phyloP scores from a whole-genome alignment of 2,888 invertebrate species.

The Crematogaster levior region DNA sequence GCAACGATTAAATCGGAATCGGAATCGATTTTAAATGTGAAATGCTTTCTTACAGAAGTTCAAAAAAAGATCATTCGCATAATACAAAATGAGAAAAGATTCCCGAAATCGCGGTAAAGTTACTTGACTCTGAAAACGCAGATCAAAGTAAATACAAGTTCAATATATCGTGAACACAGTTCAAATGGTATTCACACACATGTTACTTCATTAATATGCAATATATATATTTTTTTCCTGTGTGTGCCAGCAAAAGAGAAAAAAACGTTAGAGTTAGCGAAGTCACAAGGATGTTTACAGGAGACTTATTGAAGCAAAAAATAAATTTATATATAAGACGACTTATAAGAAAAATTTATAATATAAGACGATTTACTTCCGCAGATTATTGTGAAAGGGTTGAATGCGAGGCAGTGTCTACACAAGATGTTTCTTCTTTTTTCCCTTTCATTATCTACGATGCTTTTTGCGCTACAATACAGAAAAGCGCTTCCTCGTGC shows the following conservation, averaged over 20 bases:
- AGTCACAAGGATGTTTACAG: neutral
- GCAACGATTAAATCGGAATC: neutral
- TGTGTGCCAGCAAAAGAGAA: neutral
- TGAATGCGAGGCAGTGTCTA: neutral
- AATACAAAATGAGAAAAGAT: neutral
- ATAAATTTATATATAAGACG: too few species aligned
- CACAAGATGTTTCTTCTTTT: neutral
- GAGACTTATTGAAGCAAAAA: constrained; percentile 18
- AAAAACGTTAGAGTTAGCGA: neutral
- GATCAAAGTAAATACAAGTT: neutral
- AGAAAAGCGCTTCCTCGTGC: constrained; percentile 15
- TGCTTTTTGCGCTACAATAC: constrained; percentile 29
- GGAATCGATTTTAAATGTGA: neutral
- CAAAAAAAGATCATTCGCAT: neutral
- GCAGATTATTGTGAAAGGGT: neutral
- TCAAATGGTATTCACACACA: neutral
- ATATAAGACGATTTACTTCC: neutral
- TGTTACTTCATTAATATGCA: neutral
- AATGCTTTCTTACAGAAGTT: neutral
- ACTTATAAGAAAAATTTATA: too few species aligned
- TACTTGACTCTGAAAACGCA: neutral
- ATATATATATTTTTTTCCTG: neutral
- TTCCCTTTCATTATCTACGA: constrained; percentile 45
- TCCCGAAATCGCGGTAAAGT: neutral
- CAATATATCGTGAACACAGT: neutral